Percentiles rank a stretch among this genome's conserved stretches.
Conservation (phyloP, 2,888 invertebrate species). For the Spilarctia lutea region DNA sequence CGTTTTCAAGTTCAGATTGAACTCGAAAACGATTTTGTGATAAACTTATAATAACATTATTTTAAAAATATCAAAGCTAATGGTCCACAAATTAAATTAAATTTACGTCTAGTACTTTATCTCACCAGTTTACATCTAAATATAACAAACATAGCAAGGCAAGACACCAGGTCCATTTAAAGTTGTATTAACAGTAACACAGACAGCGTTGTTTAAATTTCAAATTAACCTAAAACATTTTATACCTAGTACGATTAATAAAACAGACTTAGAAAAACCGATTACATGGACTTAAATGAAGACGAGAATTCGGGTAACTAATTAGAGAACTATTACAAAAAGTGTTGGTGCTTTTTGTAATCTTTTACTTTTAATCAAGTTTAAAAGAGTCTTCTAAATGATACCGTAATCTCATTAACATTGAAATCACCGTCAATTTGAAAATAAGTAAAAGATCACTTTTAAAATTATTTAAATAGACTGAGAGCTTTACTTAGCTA, state of each 20-base stretch:
- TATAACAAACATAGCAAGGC: neutral
- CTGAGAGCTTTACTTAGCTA: neutral
- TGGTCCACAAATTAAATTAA: neutral
- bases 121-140: neutral
- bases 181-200: neutral
- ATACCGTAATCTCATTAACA: slow-evolving; percentile 20
- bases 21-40: neutral
- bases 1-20: no score
- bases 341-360: slow-evolving; percentile 11
- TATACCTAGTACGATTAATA: slow-evolving; percentile 3
- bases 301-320: slow-evolving; percentile 15
- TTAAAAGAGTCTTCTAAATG: slow-evolving; percentile 29
- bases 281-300: slow-evolving; percentile 9
- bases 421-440: slow-evolving; percentile 17
- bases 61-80: neutral
- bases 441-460: slow-evolving; percentile 4
- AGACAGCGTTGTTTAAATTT: neutral
- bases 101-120: neutral
- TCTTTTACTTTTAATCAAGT: slow-evolving; percentile 30
- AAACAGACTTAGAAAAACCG: slow-evolving; percentile 11
- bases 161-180: neutral
- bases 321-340: slow-evolving; percentile 26
- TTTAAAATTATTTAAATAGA: slow-evolving; percentile 29
- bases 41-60: neutral
- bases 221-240: slow-evolving; percentile 2